A percentile compares a stretch with the other conserved stretches of the same genome.
Evolutionary conservation across 2,888 invertebrate species (phyloP).

Genomic region (Eupithecia insigniata): DNA sequence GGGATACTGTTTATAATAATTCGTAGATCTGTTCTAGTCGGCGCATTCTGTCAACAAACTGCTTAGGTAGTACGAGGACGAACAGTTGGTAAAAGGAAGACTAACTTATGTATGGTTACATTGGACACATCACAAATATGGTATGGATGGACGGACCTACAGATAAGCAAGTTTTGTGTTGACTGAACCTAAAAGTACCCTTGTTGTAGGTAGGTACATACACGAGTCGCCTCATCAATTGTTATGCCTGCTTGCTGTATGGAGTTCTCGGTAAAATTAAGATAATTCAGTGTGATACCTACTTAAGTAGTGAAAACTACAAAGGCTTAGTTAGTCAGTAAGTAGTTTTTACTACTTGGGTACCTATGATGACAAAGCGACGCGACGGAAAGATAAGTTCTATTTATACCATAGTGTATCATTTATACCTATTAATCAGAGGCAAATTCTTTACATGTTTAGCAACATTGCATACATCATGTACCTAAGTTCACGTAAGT

Average conservation of each 20-base stretch:
- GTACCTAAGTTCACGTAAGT: not conserved
- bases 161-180: not conserved
- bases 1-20: not conserved
- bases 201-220: not conserved
- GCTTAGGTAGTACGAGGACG: not conserved
- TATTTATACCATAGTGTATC: not conserved
- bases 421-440: not conserved
- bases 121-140: no score
- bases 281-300: not conserved
- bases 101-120: not conserved
- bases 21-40: not conserved
- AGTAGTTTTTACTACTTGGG: not conserved
- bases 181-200: not conserved
- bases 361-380: not conserved
- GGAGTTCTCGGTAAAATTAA: conserved; percentile 1
- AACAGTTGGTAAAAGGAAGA: not conserved
- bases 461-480: conserved; percentile 4
- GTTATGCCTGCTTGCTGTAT: not conserved
- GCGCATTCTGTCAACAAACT: not conserved
- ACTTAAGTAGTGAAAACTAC: no score
- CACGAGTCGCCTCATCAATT: not conserved
- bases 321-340: not conserved
- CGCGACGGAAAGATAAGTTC: not conserved
- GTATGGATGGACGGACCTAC: not conserved
- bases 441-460: conserved; percentile 8